Conservation (phyloP, 2,888 invertebrate genomes). For the Microctonus brassicae region DNA sequence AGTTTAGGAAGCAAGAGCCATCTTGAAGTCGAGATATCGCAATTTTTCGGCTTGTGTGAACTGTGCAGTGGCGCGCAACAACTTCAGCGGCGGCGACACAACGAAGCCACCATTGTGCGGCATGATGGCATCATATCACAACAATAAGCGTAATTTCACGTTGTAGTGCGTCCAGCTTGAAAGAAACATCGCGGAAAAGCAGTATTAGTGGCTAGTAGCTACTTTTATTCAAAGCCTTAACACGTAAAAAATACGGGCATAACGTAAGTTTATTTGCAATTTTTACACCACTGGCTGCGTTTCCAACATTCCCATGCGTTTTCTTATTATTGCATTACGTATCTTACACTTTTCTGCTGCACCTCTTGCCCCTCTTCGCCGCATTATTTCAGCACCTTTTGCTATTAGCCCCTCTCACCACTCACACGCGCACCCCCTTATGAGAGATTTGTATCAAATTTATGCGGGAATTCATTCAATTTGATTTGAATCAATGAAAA, state of each 20-base stretch:
- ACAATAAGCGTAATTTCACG: constrained; percentile 20
- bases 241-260: not conserved
- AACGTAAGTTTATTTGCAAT: constrained; percentile 35
- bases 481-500: constrained; percentile 41
- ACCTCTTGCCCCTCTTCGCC: no score
- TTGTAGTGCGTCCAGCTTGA: constrained; percentile 13
- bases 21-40: constrained; percentile 35
- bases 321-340: constrained; percentile 37
- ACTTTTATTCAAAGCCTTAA: constrained; percentile 6
- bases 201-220: constrained; percentile 9
- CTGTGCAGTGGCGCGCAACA: constrained; percentile 25
- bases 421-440: not conserved
- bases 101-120: constrained; percentile 27
- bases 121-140: constrained; percentile 25
- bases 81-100: constrained; percentile 32
- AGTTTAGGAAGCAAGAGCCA: constrained; percentile 39
- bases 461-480: constrained; percentile 54
- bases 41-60: constrained; percentile 16
- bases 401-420: no score
- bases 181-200: constrained; percentile 4
- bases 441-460: constrained; percentile 36
- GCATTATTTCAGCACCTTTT: no score
- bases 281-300: constrained; percentile 56
- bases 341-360: not conserved
- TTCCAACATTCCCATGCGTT: constrained; percentile 51